Evolutionary conservation across 2,797 vertebrate species (phyloP), one percentile per base, ranked within the genome.

Genomic region (Dipus sagitta): DNA sequence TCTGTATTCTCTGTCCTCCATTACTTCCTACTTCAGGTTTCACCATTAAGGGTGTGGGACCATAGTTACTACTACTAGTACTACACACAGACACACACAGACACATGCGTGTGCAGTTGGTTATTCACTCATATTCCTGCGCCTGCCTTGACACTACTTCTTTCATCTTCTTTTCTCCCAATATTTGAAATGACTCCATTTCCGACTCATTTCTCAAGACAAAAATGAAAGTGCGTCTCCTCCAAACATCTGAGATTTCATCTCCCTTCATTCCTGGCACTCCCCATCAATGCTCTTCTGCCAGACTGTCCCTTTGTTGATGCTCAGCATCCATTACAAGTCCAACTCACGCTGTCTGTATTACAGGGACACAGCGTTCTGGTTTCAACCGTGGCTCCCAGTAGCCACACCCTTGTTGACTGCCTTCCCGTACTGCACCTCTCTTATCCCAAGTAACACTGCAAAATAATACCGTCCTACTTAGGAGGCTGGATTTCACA

Each of bases 141-240:
- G 13, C 38, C 32, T 79, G 47, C 9, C 15, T 30, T n/a, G 42
- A 6, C 67, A 3, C 23, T 18, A 23, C 30, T 38, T 78, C 18
- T 65, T 75, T n/a, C n/a, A 2, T 52, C 30, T 34, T 17, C 75
- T 67, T 74, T 60, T 30, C 77, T 91, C 47, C 7, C 23, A 58
- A 0, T 70, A 65, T 65, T 91, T 78, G 54, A 87, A 18, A 77
- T 58, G 89, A 80, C 74, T 70, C 47, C 20, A 58, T 67, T 74
- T 82, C 62, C 7, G 20, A 28, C 12, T 75, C 65, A 38, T 47
- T 86, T 70, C 67, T 82, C 34, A 67, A 52, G 76, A 64, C 52
- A n/a, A 32, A 58, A 34, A 64, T n/a, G 54, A 74, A 96, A 65
- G 17, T n/a, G 86, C 4, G 26, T 86, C 34, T 82, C 47, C 77